Percentiles rank a stretch among this genome's conserved stretches.
Conservation (phyloP, 1,140 invertebrate genomes). For the Drosophila rhopaloa region DNA sequence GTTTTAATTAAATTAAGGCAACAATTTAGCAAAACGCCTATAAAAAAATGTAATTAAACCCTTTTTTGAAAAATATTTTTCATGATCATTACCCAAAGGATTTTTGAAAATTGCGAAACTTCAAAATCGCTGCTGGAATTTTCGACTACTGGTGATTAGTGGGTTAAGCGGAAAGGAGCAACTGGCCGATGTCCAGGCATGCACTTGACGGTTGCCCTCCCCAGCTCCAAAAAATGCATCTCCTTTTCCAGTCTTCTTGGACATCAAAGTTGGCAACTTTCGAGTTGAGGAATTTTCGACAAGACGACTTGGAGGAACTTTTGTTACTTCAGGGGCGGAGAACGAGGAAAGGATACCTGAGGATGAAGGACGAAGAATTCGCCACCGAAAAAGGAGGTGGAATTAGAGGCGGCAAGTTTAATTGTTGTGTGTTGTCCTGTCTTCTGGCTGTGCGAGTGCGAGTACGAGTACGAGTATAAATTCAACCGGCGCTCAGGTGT, state of each 20-base stretch:
- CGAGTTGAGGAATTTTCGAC: constrained; percentile 82
- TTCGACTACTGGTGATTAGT: neutral
- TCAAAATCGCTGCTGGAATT: neutral
- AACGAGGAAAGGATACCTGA: constrained; percentile 13
- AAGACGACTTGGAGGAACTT: constrained; percentile 72
- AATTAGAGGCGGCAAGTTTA: constrained; percentile 57
- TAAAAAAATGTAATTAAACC: no score
- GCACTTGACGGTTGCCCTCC: constrained; percentile 61
- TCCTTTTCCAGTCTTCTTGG: constrained; percentile 39
- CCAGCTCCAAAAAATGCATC: constrained; percentile 23
- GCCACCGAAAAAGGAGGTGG: constrained; percentile 30
- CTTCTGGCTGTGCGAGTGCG: neutral
- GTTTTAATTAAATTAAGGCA: no score
- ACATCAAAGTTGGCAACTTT: constrained; percentile 81
- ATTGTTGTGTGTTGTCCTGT: constrained; percentile 71
- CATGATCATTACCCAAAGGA: neutral
- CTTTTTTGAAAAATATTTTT: no score
- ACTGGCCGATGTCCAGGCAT: constrained; percentile 67
- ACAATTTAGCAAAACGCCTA: no score
- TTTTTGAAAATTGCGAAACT: no score
- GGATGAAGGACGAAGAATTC: constrained; percentile 2
- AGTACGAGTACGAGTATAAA: constrained; percentile 16
- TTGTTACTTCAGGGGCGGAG: constrained; percentile 58
- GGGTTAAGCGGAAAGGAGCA: constrained; percentile 19
- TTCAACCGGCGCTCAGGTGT: constrained; percentile 71